Evolutionary conservation across 2,888 invertebrate genomes (phyloP).

Genomic region (Phaedon cochleariae): DNA sequence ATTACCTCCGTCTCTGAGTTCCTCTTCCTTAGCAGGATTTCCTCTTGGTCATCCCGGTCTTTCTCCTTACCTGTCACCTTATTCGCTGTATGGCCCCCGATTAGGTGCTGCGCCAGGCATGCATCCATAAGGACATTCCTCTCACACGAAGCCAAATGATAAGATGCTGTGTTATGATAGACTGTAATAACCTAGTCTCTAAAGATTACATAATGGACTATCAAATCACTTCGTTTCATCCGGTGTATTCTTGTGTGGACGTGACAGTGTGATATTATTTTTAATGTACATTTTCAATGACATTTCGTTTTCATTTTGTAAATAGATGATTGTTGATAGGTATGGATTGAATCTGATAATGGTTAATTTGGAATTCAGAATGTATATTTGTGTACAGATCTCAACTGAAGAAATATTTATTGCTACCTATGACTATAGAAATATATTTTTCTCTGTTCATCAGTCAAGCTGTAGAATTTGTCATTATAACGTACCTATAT

Average conservation of each 20-base stretch:
- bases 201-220: slow-evolving; percentile 45
- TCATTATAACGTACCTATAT: too few relatives aligned
- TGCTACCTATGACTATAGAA: slow-evolving; percentile 22
- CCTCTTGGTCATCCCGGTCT: slow-evolving; percentile 79
- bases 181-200: slow-evolving; percentile 48
- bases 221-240: slow-evolving; percentile 40
- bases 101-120: slow-evolving; percentile 81
- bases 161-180: slow-evolving; percentile 52
- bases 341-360: slow-evolving; percentile 20
- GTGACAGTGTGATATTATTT: slow-evolving; percentile 61
- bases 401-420: slow-evolving; percentile 48
- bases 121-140: slow-evolving; percentile 68
- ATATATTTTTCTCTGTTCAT: background rate
- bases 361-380: slow-evolving; percentile 26
- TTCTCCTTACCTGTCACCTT: slow-evolving; percentile 87
- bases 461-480: background rate
- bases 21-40: slow-evolving; percentile 69
- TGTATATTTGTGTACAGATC: slow-evolving; percentile 56
- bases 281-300: slow-evolving; percentile 39
- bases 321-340: slow-evolving; percentile 19
- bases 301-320: slow-evolving; percentile 14
- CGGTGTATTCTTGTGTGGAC: slow-evolving; percentile 55
- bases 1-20: slow-evolving; percentile 73
- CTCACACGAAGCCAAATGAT: slow-evolving; percentile 47
- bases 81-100: slow-evolving; percentile 85